Percentiles rank a stretch among this genome's conserved stretches.
phyloP scores from a whole-genome alignment of 2,797 vertebrate species.

The Bradypodion ventrale region DNA sequence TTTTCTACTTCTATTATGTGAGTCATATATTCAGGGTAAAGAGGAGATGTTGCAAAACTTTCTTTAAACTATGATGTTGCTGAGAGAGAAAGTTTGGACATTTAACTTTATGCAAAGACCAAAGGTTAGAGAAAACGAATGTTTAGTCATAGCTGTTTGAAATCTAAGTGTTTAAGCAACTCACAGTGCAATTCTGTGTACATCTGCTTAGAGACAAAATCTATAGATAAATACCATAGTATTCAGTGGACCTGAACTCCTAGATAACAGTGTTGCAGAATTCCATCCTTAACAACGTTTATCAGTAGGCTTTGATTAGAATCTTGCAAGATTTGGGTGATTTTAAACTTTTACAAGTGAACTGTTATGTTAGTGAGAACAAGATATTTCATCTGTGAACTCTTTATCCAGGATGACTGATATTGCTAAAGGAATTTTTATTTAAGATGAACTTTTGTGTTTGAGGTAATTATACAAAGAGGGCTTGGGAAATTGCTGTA shows the following conservation, averaged over 20 bases:
- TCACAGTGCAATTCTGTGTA: not conserved
- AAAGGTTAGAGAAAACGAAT: not conserved
- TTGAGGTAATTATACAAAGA: not conserved
- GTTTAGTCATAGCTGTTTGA: not conserved
- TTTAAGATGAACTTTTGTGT: not conserved
- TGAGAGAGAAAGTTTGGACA: conserved; percentile 20
- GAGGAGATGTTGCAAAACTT: conserved; percentile 23
- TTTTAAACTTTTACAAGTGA: not conserved
- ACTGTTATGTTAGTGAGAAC: not conserved
- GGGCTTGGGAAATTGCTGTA: not conserved
- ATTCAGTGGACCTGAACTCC: not conserved
- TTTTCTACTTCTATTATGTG: not conserved
- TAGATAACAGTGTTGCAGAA: not conserved
- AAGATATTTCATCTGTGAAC: not conserved
- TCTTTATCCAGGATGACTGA: not conserved
- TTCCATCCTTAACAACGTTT: not conserved
- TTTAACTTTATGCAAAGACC: not conserved
- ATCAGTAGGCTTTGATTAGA: not conserved
- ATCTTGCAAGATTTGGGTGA: not conserved
- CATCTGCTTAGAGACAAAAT: not conserved
- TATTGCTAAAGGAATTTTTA: not conserved
- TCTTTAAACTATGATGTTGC: not conserved
- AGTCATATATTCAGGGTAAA: conserved; percentile 18
- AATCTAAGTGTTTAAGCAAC: not conserved
- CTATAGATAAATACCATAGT: not conserved